A percentile compares a stretch with the other conserved stretches of the same genome.
Evolutionary conservation across 1,140 invertebrate species (phyloP).

Genomic region (Dryas iulia): DNA sequence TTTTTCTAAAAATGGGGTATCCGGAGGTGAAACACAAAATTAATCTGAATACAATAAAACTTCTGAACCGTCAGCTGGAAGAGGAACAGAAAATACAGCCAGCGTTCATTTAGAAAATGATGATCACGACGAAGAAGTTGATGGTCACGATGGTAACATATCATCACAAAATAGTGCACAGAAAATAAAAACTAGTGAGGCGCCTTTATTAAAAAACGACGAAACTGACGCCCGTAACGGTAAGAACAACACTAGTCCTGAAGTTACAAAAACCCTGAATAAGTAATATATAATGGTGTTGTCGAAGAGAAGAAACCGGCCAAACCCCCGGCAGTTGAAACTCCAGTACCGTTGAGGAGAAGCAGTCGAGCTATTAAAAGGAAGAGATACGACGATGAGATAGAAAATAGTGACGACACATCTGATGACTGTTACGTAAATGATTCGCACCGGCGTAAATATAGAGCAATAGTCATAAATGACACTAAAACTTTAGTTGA

Average conservation of each 20-base stretch:
- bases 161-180: conserved; percentile 39
- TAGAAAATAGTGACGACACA: conserved; percentile 82
- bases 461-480: conserved; percentile 85
- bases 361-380: conserved; percentile 84
- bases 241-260: conserved; percentile 38
- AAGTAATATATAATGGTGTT: conserved; percentile 50
- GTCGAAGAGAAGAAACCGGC: conserved; percentile 36
- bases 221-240: conserved; percentile 38
- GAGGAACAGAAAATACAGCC: conserved; percentile 43
- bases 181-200: conserved; percentile 41
- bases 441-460: conserved; percentile 80
- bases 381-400: conserved; percentile 84
- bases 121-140: conserved; percentile 42
- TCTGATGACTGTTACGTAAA: conserved; percentile 83
- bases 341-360: conserved; percentile 78
- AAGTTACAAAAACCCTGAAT: conserved; percentile 52
- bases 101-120: conserved; percentile 49
- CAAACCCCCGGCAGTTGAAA: conserved; percentile 38
- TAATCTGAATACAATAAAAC: conserved; percentile 39
- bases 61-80: conserved; percentile 35
- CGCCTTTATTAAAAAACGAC: conserved; percentile 42
- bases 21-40: conserved; percentile 39
- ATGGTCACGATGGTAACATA: no score
- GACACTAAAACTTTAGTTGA: conserved; percentile 87
- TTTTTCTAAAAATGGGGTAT: conserved; percentile 28